Conservation (phyloP, 2,113 vertebrate genomes). For the Xerus inauris region DNA sequence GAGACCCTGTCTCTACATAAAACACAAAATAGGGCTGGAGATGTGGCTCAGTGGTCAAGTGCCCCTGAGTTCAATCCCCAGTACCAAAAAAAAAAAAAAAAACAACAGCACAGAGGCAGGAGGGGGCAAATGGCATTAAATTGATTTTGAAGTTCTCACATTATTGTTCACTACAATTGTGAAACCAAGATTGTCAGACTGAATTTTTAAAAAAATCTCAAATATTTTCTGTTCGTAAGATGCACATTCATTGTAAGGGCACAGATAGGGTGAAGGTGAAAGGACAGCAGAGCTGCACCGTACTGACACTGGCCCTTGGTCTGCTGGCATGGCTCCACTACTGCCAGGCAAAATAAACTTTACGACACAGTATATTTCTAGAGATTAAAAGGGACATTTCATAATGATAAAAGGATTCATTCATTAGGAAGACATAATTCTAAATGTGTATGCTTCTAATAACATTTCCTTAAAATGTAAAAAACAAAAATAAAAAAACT, state of each 20-base stretch:
- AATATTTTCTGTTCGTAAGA: background rate
- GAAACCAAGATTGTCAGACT: background rate
- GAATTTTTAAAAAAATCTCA: background rate
- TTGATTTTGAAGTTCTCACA: background rate
- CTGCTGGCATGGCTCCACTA: background rate
- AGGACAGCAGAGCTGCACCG: background rate
- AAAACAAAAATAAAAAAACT: background rate
- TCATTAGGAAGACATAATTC: background rate
- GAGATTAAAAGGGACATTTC: background rate
- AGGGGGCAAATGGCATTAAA: background rate
- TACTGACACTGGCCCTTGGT: background rate
- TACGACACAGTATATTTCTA: background rate
- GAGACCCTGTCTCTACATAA: too few species aligned
- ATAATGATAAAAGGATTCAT: background rate
- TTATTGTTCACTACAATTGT: background rate
- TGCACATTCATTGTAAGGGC: background rate
- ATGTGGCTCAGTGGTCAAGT: too few species aligned
- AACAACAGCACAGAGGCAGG: background rate
- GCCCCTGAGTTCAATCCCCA: too few species aligned
- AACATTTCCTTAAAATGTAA: background rate
- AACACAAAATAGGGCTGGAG: too few species aligned
- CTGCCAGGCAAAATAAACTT: background rate
- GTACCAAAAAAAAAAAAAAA: too few species aligned
- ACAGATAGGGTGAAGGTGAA: background rate
- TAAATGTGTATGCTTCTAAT: background rate